These are phyloP conservation scores for Scolanthus callimorphus DNA, from an alignment of 92 coral and sea anemone species.

Conservation along the genomic window DNA sequence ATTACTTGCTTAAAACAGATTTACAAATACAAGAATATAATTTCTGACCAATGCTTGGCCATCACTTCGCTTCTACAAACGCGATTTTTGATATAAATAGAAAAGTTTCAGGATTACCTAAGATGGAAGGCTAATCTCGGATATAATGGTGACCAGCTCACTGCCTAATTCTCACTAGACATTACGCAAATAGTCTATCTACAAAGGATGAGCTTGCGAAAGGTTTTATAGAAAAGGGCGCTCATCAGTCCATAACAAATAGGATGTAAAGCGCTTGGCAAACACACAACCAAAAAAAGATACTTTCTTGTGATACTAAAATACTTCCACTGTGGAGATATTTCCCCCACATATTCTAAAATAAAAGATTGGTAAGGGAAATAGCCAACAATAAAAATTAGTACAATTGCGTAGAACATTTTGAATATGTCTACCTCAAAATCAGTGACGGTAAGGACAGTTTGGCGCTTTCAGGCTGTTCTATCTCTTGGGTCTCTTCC, in stretches of 20 bases:
- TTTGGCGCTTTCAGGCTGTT: neutral
- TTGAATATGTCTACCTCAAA: constrained; percentile 37
- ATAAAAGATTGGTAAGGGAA: constrained; percentile 48
- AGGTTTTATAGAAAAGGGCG: constrained; percentile 38
- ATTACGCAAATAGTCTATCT: too few species aligned
- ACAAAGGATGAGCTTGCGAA: constrained; percentile 40
- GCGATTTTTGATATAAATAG: too few species aligned
- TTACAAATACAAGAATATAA: too few species aligned
- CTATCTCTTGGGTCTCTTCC: neutral
- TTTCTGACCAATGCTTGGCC: too few species aligned
- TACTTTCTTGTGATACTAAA: constrained; percentile 8
- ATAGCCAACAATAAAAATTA: constrained; percentile 38
- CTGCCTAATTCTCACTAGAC: too few species aligned
- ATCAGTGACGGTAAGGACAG: constrained; percentile 1
- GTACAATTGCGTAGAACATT: constrained; percentile 41
- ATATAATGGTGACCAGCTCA: too few species aligned
- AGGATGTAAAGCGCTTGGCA: constrained; percentile 55
- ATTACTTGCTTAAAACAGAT: too few species aligned
- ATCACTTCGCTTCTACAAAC: too few species aligned
- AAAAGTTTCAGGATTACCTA: too few species aligned
- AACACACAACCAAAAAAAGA: constrained; percentile 21
- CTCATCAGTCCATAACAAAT: constrained; percentile 57
- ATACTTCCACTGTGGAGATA: constrained; percentile 17
- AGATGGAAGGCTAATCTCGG: too few species aligned
- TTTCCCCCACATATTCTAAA: constrained; percentile 24